phyloP scores from a whole-genome alignment of 2,888 invertebrate genomes.

The Cheiracanthium punctorium region DNA sequence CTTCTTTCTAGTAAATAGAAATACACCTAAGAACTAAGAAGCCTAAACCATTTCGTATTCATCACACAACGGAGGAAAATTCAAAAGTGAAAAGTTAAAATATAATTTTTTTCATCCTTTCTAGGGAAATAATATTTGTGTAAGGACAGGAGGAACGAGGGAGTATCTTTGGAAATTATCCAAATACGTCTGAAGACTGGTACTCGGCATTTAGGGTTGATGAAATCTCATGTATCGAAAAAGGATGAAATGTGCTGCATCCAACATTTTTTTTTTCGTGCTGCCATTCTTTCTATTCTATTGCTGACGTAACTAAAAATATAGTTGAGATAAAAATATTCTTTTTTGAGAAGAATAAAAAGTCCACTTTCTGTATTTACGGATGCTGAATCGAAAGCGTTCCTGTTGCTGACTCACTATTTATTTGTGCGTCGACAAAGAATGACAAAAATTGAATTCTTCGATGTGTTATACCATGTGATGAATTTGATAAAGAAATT shows the following conservation, averaged over 20 bases:
- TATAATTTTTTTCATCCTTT: not conserved
- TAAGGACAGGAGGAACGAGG: not conserved
- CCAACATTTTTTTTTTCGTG: not conserved
- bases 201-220: not conserved
- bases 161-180: not conserved
- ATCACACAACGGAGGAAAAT: not conserved
- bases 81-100: not conserved
- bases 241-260: not conserved
- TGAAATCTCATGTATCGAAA: not conserved
- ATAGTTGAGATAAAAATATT: not conserved
- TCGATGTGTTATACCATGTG: too few species aligned
- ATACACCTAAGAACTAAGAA: not conserved
- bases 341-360: not conserved
- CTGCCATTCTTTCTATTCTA: not conserved
- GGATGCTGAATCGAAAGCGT: not conserved
- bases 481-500: too few species aligned
- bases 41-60: not conserved
- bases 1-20: not conserved
- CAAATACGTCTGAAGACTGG: not conserved
- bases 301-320: not conserved
- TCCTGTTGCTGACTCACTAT: not conserved
- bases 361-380: not conserved
- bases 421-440: too few species aligned
- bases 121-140: not conserved
- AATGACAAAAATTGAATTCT: too few species aligned